Evolutionary conservation across 2,888 invertebrate species (phyloP).

Genomic region (Arrhopalites spinosus): DNA sequence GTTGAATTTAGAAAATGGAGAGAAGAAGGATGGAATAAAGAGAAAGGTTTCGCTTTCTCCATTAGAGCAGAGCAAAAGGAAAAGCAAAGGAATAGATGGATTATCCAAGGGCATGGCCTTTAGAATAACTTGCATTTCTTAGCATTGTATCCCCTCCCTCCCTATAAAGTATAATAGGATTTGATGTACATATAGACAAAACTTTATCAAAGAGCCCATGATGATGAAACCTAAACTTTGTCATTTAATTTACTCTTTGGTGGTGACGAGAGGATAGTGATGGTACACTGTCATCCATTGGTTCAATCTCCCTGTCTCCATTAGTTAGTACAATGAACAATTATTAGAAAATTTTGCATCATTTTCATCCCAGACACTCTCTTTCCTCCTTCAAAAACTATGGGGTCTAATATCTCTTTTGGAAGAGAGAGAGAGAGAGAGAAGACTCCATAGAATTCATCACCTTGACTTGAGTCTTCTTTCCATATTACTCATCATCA

Average conservation of each 20-base stretch:
- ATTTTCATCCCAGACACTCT: background rate
- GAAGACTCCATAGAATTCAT: too few relatives aligned
- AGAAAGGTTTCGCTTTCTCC: background rate
- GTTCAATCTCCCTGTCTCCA: background rate
- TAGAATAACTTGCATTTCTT: too few relatives aligned
- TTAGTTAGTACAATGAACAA: constrained; percentile 4
- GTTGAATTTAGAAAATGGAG: background rate
- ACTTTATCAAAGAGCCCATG: background rate
- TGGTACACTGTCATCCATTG: background rate
- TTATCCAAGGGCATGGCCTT: too few relatives aligned
- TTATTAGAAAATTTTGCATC: background rate
- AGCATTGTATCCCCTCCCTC: too few relatives aligned
- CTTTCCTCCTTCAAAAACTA: background rate
- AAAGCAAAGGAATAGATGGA: too few relatives aligned
- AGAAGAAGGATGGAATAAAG: background rate
- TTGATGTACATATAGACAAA: too few relatives aligned
- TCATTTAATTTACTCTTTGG: background rate
- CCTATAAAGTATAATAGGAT: too few relatives aligned
- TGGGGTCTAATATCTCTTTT: background rate
- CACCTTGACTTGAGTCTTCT: too few relatives aligned
- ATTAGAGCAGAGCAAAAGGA: too few relatives aligned
- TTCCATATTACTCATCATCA: too few relatives aligned
- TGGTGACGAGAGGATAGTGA: background rate
- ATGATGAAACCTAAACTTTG: constrained; percentile 1
- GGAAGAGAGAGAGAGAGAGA: too few relatives aligned